These are phyloP conservation scores for Pelobates fuscus DNA, from an alignment of 2,113 vertebrate species.

Conservation along the genomic window DNA sequence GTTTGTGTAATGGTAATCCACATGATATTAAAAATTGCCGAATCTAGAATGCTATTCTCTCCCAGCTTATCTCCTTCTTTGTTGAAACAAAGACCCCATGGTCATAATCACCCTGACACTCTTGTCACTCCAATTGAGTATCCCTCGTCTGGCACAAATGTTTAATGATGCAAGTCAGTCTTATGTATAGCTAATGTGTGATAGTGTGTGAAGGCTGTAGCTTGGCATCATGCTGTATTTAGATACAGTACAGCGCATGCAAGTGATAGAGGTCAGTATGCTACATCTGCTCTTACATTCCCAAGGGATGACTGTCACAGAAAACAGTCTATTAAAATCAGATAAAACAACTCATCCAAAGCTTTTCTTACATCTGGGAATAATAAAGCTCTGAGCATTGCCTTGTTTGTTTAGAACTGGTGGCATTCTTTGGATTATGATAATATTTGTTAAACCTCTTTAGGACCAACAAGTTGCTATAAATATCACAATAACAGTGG, in stretches of 20 bases:
- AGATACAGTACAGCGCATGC: slow-evolving; percentile 24
- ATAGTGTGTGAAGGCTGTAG: not conserved
- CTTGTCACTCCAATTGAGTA: slow-evolving; percentile 1
- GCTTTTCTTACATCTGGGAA: slow-evolving; percentile 21
- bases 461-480: too few species aligned
- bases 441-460: slow-evolving; percentile 7
- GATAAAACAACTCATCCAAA: slow-evolving; percentile 41
- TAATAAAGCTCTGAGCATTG: slow-evolving; percentile 25
- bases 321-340: slow-evolving; percentile 47
- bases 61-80: not conserved
- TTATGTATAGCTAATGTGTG: slow-evolving; percentile 3
- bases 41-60: slow-evolving; percentile 2
- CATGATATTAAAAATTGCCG: not conserved
- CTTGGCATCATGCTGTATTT: slow-evolving; percentile 11
- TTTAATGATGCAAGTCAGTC: slow-evolving; percentile 16
- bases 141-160: slow-evolving; percentile 11
- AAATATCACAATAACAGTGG: too few species aligned
- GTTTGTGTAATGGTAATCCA: not conserved
- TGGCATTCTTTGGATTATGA: slow-evolving; percentile 1
- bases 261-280: slow-evolving; percentile 45
- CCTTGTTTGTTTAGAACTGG: slow-evolving; percentile 8
- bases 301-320: slow-evolving; percentile 26
- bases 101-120: slow-evolving; percentile 1
- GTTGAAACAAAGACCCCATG: slow-evolving; percentile 7
- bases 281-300: slow-evolving; percentile 36